Base-by-base conservation (phyloP, 37 sponge, comb jelly and placozoan genomes). In the Cliona cf. orientalis region DNA sequence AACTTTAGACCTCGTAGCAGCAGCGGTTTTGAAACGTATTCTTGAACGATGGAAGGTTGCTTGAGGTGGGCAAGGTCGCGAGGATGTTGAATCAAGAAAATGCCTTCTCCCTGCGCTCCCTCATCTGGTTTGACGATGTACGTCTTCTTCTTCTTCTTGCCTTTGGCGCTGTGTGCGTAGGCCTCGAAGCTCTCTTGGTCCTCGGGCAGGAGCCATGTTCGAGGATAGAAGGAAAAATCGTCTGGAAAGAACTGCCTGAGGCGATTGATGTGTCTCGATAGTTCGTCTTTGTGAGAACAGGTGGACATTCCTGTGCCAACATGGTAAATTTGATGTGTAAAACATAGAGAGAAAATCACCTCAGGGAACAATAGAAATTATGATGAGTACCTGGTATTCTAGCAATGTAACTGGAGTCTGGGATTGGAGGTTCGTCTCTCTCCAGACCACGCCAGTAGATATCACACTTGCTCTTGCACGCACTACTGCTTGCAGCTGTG, bases 61-160 rank as follows among this genome's bases (percentile, higher is more conserved):
- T 22, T 61, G 5, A 61, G 63, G 26, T 12, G 22, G 28, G 26
- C 12, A n/a, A 61, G 63, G 26, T 61, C 63, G 25, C 62, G 36
- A 46, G 81, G 70, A 69, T 56, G 44, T 26, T 42, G 43, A 3
- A 80, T 65, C 17, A 89, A 68, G 56, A 64, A 89, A 11, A 89
- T 89, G 2, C 84, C 90, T 25, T 78, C 84, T 23, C 81, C 90
- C 41, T 83, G 84, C n/a, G 84, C 75, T 57, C 90, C 90, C 34
- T 77, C 79, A 65, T 76, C 72, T 37, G 90, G 90, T 56, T 89
- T 89, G 9, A 89, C 37, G 22, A 89, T 89, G 55, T 46, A 89
- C 33, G 60, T 76, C 42, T 43, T 66, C 14, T 35, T 68, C 32
- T 89, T 77, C 3, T 67, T n/a, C 5, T 44, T 45, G 3, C 75